phyloP scores from a whole-genome alignment of 2,888 invertebrate genomes.

The Neocrepidodera transversa region DNA sequence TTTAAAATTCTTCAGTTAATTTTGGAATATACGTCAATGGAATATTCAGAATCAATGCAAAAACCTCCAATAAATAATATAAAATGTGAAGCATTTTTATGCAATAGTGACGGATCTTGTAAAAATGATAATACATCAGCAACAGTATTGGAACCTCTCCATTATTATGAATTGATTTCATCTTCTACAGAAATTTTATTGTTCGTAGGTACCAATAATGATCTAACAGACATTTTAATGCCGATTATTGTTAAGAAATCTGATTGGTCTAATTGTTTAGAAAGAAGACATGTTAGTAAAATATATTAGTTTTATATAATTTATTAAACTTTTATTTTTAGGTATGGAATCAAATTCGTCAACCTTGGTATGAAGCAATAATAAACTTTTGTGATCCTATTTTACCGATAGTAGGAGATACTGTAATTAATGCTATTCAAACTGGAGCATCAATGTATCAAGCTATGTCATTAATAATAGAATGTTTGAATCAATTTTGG shows the following conservation, averaged over 20 bases:
- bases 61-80: slow-evolving; percentile 44
- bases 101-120: slow-evolving; percentile 69
- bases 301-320: neutral
- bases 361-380: slow-evolving; percentile 79
- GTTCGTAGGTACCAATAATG: slow-evolving; percentile 68
- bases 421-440: slow-evolving; percentile 74
- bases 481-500: slow-evolving; percentile 73
- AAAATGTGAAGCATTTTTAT: slow-evolving; percentile 73
- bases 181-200: slow-evolving; percentile 71
- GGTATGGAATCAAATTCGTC: slow-evolving; percentile 84
- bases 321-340: slow-evolving; percentile 48
- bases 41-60: slow-evolving; percentile 45
- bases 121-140: slow-evolving; percentile 49
- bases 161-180: slow-evolving; percentile 67
- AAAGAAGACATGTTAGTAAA: slow-evolving; percentile 73
- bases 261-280: slow-evolving; percentile 76
- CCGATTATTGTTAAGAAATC: slow-evolving; percentile 65
- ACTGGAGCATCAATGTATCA: slow-evolving; percentile 83
- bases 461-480: slow-evolving; percentile 77
- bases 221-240: slow-evolving; percentile 70
- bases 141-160: slow-evolving; percentile 36
- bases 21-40: slow-evolving; percentile 60
- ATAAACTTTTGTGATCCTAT: slow-evolving; percentile 70
- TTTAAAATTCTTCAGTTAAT: slow-evolving; percentile 70
- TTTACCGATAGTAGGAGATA: slow-evolving; percentile 70